These are phyloP conservation scores for Oreochromis spilurus DNA, from an alignment of 2,113 vertebrate species.

Conservation along the genomic window DNA sequence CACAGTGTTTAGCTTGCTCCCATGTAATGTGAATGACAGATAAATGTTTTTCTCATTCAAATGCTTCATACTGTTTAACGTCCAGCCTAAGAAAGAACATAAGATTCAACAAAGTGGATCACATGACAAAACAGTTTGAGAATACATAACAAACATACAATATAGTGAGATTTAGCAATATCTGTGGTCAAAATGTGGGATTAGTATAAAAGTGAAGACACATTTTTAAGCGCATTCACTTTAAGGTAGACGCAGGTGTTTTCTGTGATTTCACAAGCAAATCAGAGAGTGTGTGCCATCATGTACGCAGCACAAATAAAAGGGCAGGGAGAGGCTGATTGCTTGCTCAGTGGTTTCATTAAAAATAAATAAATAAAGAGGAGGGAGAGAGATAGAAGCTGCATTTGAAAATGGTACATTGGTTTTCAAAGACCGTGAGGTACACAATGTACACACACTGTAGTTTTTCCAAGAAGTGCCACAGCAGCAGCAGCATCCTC, in stretches of 20 bases:
- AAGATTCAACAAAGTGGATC: neutral
- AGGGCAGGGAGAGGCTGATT: neutral
- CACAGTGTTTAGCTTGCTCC: neutral
- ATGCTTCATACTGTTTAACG: neutral
- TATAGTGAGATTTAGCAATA: neutral
- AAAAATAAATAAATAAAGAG: neutral
- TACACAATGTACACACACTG: slow-evolving; percentile 1
- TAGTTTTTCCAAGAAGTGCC: slow-evolving; percentile 15
- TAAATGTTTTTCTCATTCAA: neutral
- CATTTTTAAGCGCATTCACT: neutral
- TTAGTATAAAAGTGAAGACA: neutral
- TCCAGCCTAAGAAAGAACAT: neutral
- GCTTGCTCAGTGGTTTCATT: neutral
- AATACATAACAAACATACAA: neutral
- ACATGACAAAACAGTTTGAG: neutral
- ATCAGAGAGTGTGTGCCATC: neutral
- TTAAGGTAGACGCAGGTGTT: neutral
- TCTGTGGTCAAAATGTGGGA: neutral
- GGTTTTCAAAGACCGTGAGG: slow-evolving; percentile 9
- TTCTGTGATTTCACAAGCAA: neutral
- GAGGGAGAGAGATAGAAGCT: neutral
- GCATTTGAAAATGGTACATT: slow-evolving; percentile 10
- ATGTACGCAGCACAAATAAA: neutral
- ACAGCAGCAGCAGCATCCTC: neutral
- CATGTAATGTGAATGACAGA: neutral